Conservation (phyloP, 1,140 invertebrate genomes). For the Neodiprion pinetum region DNA sequence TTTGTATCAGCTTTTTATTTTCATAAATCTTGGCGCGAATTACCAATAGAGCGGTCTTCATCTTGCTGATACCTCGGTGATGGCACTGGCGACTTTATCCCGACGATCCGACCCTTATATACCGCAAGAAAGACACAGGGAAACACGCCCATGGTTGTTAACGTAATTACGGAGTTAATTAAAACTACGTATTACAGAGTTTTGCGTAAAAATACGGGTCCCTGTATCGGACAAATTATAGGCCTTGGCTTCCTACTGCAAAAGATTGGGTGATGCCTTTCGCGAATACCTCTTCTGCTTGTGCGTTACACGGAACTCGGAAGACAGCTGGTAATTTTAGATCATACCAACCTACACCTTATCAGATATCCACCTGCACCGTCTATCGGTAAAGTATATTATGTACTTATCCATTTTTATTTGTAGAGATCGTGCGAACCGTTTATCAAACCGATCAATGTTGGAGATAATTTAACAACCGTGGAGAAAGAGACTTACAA, state of each 20-base stretch:
- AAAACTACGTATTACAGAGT: slow-evolving; percentile 41
- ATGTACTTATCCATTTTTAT: too few relatives aligned
- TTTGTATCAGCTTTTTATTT: too few relatives aligned
- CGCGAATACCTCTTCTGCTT: not conserved
- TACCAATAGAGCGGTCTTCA: slow-evolving; percentile 48
- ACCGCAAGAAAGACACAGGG: slow-evolving; percentile 29
- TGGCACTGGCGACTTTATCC: slow-evolving; percentile 28
- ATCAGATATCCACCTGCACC: slow-evolving; percentile 11
- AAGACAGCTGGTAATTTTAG: not conserved
- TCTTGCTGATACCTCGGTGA: slow-evolving; percentile 38
- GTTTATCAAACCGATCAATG: too few relatives aligned
- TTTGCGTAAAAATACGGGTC: slow-evolving; percentile 29
- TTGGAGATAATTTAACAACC: too few relatives aligned
- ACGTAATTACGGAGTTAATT: slow-evolving; percentile 47
- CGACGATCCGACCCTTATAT: slow-evolving; percentile 42
- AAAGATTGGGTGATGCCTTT: slow-evolving; percentile 37
- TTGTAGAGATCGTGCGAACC: too few relatives aligned
- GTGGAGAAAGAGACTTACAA: too few relatives aligned
- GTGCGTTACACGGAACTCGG: not conserved
- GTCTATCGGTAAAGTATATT: not conserved
- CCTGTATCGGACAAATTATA: slow-evolving; percentile 44
- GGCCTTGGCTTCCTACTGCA: slow-evolving; percentile 42
- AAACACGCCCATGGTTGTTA: slow-evolving; percentile 20
- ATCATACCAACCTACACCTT: slow-evolving; percentile 22
- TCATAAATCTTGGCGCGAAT: slow-evolving; percentile 1